Conservation (phyloP, 2,113 vertebrate genomes). For the Oenanthe melanoleuca region DNA sequence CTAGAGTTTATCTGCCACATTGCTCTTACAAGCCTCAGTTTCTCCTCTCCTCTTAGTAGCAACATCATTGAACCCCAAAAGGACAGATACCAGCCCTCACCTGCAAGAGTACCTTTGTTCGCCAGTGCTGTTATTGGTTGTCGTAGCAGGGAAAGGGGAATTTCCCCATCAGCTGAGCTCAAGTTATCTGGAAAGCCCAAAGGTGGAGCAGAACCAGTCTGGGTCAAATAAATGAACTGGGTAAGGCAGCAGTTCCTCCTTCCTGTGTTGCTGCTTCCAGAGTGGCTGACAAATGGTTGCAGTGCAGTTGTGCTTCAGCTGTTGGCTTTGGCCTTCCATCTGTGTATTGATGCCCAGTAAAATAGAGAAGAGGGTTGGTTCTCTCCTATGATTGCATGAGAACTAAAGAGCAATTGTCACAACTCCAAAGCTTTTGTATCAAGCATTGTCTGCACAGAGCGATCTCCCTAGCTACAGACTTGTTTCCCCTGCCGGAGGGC, state of each 20-base stretch:
- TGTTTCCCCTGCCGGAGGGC: constrained; percentile 48
- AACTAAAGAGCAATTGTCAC: constrained; percentile 55
- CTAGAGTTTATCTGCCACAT: neutral
- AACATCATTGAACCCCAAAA: neutral
- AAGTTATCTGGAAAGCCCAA: neutral
- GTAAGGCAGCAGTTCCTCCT: neutral
- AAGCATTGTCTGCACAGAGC: constrained; percentile 38
- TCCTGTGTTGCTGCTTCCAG: neutral
- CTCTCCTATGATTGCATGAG: constrained; percentile 10
- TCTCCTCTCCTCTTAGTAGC: neutral
- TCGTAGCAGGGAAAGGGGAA: neutral
- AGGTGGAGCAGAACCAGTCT: neutral
- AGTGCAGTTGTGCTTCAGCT: constrained; percentile 10
- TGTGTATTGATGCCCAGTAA: neutral
- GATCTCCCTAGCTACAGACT: constrained; percentile 55
- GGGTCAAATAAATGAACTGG: neutral
- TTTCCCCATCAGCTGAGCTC: neutral
- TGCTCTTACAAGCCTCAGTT: constrained; percentile 3
- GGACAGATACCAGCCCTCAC: neutral
- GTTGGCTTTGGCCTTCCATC: constrained; percentile 22
- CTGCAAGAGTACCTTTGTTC: neutral
- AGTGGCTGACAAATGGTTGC: constrained; percentile 19
- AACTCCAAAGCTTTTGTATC: constrained; percentile 37
- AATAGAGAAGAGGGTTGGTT: neutral
- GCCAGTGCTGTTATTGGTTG: neutral